phyloP scores from a whole-genome alignment of 2,113 vertebrate genomes.

The Cercocebus atys region DNA sequence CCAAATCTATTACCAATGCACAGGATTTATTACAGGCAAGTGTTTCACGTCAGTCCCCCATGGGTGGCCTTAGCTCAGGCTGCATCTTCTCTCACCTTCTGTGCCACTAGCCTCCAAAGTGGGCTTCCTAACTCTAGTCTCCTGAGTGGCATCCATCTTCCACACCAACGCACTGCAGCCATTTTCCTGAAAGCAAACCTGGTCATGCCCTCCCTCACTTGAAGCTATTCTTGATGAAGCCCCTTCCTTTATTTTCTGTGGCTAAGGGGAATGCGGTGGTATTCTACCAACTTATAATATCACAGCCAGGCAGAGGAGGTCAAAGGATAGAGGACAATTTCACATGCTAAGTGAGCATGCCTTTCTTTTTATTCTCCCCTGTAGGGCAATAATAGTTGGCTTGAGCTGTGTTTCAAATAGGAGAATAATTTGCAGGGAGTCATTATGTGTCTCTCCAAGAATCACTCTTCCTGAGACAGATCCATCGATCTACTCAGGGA shows the following conservation, averaged over 20 bases:
- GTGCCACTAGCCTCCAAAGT: not conserved
- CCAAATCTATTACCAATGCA: not conserved
- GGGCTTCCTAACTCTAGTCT: not conserved
- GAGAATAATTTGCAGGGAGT: not conserved
- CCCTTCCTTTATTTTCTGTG: not conserved
- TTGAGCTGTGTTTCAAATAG: not conserved
- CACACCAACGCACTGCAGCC: rapidly evolving
- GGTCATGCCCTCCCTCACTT: not conserved
- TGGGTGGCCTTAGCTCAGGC: not conserved
- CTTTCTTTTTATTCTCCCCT: not conserved
- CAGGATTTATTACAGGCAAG: not conserved
- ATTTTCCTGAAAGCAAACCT: not conserved
- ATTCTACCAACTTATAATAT: not conserved
- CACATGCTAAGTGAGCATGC: not conserved
- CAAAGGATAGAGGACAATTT: not conserved
- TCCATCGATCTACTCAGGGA: not conserved
- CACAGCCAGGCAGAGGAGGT: not conserved
- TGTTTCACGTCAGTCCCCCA: not conserved
- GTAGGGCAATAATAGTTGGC: not conserved
- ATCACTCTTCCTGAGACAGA: not conserved
- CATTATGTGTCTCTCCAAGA: not conserved
- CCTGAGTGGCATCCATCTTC: not conserved
- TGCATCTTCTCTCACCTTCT: not conserved
- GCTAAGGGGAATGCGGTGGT: not conserved
- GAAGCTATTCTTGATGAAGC: not conserved